phyloP scores from a whole-genome alignment of 2,888 invertebrate genomes.

The Octodonta nipae region DNA sequence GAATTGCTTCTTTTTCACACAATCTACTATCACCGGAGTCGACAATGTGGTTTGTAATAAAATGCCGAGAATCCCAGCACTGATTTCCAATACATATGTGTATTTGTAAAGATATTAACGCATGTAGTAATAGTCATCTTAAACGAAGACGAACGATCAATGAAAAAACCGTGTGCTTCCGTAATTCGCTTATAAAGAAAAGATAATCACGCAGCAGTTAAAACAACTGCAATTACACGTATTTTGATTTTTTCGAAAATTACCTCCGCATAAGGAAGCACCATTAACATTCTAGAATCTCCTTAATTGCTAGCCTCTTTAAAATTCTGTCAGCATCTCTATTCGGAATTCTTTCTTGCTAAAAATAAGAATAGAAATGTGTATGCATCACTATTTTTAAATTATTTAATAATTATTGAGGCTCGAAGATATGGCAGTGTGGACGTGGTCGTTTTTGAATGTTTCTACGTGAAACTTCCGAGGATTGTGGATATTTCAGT shows the following conservation, averaged over 20 bases:
- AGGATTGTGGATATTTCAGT: no score
- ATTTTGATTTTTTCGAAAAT: constrained; percentile 15
- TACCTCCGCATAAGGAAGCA: constrained; percentile 14
- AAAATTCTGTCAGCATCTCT: constrained; percentile 13
- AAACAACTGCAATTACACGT: constrained; percentile 14
- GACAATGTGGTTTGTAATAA: no score
- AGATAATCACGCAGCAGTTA: constrained; percentile 13
- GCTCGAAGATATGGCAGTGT: no score
- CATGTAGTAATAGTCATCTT: neutral
- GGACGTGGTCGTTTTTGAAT: no score
- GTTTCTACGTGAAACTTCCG: no score
- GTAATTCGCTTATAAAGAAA: constrained; percentile 13
- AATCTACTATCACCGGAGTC: no score
- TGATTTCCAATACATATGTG: no score
- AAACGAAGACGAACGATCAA: no score
- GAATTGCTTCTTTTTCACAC: no score
- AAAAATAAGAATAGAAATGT: constrained; percentile 5
- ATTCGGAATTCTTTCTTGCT: neutral
- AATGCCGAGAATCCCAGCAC: no score
- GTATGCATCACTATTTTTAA: constrained; percentile 11
- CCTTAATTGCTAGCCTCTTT: constrained; percentile 17
- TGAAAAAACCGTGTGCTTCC: constrained; percentile 11
- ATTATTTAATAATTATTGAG: constrained; percentile 13
- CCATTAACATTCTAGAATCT: constrained; percentile 19
- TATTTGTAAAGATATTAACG: no score